Evolutionary conservation across 2,797 vertebrate species (phyloP).

Genomic region (Aplochiton taeniatus): DNA sequence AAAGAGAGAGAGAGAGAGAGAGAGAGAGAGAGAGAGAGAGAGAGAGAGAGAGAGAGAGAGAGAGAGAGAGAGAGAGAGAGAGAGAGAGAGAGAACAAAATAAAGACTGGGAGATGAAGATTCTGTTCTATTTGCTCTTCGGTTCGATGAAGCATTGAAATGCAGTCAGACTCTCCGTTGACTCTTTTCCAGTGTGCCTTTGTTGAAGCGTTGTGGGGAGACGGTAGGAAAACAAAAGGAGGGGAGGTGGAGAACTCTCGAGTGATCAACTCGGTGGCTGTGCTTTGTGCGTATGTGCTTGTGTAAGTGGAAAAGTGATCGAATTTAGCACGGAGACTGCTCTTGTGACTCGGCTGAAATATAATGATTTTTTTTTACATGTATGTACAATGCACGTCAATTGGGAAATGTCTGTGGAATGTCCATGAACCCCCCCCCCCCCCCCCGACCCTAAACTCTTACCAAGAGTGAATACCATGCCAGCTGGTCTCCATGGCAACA

Average conservation of each 20-base stretch:
- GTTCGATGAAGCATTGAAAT: neutral
- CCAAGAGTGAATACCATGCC: neutral
- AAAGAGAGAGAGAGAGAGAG: slow-evolving; percentile 14
- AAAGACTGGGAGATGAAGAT: no score
- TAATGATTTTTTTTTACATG: no score
- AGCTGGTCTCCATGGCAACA: slow-evolving; percentile 16
- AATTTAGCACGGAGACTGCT: neutral
- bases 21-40: neutral
- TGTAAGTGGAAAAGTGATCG: neutral
- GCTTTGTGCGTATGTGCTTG: neutral
- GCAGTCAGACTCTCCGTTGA: neutral
- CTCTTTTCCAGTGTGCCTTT: slow-evolving; percentile 13
- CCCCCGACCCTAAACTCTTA: neutral
- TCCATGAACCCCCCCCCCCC: neutral
- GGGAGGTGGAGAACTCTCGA: neutral
- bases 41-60: neutral
- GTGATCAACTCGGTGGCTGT: neutral
- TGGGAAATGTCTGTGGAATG: neutral
- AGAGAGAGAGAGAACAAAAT: neutral
- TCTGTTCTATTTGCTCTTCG: neutral
- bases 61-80: neutral
- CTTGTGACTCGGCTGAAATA: no score
- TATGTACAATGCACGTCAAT: neutral
- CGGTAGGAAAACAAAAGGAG: neutral
- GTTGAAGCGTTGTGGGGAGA: slow-evolving; percentile 1